Evolutionary conservation across 2,888 invertebrate species (phyloP), one percentile per base, ranked within the genome.

Genomic region (Hydriomena furcata): DNA sequence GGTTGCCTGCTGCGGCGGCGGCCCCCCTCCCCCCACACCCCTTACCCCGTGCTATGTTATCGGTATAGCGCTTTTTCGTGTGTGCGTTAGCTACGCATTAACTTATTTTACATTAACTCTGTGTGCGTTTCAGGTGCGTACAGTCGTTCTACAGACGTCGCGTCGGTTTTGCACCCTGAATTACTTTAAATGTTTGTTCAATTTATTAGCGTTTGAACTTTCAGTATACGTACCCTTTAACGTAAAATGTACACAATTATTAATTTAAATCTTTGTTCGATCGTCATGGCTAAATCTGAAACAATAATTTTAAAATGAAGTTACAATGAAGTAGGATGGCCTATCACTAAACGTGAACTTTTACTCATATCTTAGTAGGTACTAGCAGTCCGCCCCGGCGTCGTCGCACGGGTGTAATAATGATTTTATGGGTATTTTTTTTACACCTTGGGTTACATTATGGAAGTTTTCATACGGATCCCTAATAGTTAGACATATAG

Each of bases 1-100:
- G 74, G 82, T 75, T 76, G 79, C 69, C 70, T 67, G 71, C 66
- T 68, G 68, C 70, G 73, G 61, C 32, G 73, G 72, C 73, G 65
- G n/a, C n/a, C 52, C 67, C 62, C 57, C 66, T 31, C 43, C 66
- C 67, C 68, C 62, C 66, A 47, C 62, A 40, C 72, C 58, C 58
- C 63, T 44, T 68, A 53, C 58, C 48, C 51, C 43, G 23, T 32
- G 47, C 43, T 32, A 11, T 48, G 42, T 40, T 61, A 56, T 61
- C 51, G 62, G 61, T 53, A 63, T 48, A 58, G 20, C 55, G 53
- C 20, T 24, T 43, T 42, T 56, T 20, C 45, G 43, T 55, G 54
- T 66, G 70, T 65, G 65, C 56, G 73, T 63, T n/a, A n/a, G n/a
- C n/a, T n/a, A n/a, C n/a, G n/a, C n/a, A n/a, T n/a, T n/a, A n/a